A percentile compares a stretch with the other conserved stretches of the same genome.
Conservation (phyloP, 92 coral and sea anemone genomes). For the Phymanthus crucifer region DNA sequence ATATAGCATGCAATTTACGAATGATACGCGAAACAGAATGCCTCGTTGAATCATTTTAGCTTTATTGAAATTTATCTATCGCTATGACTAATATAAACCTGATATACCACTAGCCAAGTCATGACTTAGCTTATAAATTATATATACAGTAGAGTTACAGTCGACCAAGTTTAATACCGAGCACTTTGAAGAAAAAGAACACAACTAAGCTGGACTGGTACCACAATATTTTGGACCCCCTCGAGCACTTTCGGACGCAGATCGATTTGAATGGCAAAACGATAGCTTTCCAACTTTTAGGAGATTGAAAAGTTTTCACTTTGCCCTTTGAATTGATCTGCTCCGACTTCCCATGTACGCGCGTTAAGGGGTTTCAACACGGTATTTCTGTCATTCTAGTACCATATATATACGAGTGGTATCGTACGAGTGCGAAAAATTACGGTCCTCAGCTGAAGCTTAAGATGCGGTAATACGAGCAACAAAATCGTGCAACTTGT, state of each 20-base stretch:
- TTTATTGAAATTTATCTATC: constrained; percentile 1
- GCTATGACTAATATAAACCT: constrained; percentile 1
- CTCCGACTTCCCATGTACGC: too few species aligned
- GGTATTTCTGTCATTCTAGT: not conserved
- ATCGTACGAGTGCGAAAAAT: not conserved
- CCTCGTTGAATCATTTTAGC: not conserved
- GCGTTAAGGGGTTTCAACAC: too few species aligned
- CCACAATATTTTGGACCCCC: too few species aligned
- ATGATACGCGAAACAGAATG: not conserved
- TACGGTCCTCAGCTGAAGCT: too few species aligned
- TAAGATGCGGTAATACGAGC: too few species aligned
- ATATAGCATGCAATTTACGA: not conserved
- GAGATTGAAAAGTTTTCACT: too few species aligned
- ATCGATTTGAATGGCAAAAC: too few species aligned
- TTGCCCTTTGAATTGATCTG: too few species aligned
- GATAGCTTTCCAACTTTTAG: too few species aligned
- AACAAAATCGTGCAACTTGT: too few species aligned
- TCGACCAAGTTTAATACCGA: not conserved
- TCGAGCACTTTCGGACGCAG: too few species aligned
- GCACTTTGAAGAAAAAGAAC: not conserved
- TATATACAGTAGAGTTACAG: not conserved
- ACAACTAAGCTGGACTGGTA: not conserved
- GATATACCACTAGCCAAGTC: constrained; percentile 4
- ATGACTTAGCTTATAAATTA: constrained; percentile 2
- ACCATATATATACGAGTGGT: not conserved